Evolutionary conservation across 2,888 invertebrate species (phyloP).

Genomic region (Hydraecia micacea): DNA sequence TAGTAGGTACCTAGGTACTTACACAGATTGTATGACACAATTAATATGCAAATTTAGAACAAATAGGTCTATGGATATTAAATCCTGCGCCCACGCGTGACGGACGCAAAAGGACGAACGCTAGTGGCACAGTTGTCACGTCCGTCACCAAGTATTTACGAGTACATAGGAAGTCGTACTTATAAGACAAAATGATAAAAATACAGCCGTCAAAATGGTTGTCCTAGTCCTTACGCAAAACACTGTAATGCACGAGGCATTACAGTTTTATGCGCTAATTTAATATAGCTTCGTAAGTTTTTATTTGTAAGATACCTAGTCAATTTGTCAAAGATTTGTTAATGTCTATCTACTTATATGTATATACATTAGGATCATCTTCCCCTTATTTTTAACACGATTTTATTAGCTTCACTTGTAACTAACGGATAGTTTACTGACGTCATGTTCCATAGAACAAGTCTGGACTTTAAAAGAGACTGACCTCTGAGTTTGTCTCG

Average conservation of each 20-base stretch:
- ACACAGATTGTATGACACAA: slow-evolving; percentile 37
- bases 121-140: background rate
- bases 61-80: slow-evolving; percentile 24
- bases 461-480: too few relatives aligned
- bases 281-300: background rate
- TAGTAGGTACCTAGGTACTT: background rate
- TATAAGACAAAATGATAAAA: background rate
- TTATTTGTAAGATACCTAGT: background rate
- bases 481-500: too few relatives aligned
- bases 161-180: slow-evolving; percentile 2
- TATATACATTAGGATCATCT: too few relatives aligned
- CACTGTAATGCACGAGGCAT: background rate
- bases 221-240: background rate
- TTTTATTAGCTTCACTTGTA: too few relatives aligned
- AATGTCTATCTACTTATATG: too few relatives aligned
- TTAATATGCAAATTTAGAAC: slow-evolving; percentile 43
- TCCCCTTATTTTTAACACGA: background rate
- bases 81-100: slow-evolving; percentile 31
- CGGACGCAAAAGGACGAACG: slow-evolving; percentile 26
- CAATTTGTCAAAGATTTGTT: background rate
- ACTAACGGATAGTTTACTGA: too few relatives aligned
- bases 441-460: too few relatives aligned
- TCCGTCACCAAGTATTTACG: slow-evolving; percentile 12
- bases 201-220: background rate
- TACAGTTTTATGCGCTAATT: too few relatives aligned